Evolutionary conservation across 1,140 invertebrate genomes (phyloP).

Genomic region (Ptiloglossa arizonensis): DNA sequence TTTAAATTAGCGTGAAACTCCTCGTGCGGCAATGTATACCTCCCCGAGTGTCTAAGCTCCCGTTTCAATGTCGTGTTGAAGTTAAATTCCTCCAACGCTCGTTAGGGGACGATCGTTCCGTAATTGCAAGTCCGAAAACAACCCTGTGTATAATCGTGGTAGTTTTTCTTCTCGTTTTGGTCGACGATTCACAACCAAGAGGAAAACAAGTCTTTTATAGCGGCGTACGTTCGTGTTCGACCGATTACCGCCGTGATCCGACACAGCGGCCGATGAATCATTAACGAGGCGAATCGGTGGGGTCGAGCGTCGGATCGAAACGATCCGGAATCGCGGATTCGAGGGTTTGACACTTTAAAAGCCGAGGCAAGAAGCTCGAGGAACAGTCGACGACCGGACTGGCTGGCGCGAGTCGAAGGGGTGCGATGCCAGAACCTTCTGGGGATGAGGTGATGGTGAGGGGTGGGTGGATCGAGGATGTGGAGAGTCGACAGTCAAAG

Average conservation of each 20-base stretch:
- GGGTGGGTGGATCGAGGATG: constrained; percentile 39
- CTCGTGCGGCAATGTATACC: no score
- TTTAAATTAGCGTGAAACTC: no score
- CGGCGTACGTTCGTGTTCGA: constrained; percentile 70
- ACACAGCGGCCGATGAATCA: constrained; percentile 78
- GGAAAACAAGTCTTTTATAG: neutral
- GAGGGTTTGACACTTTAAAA: constrained; percentile 67
- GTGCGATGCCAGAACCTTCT: constrained; percentile 66
- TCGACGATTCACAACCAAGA: neutral
- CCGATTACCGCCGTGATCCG: constrained; percentile 77
- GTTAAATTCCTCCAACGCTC: neutral
- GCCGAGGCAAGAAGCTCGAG: constrained; percentile 28
- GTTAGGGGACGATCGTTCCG: neutral
- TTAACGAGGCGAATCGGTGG: constrained; percentile 72
- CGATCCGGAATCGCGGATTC: constrained; percentile 77
- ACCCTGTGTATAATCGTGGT: neutral
- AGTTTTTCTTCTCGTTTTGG: no score
- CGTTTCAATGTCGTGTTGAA: neutral
- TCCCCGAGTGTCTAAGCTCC: neutral
- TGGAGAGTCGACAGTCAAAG: constrained; percentile 61
- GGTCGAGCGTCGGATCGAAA: constrained; percentile 54
- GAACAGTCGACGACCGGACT: constrained; percentile 29
- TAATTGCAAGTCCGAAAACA: neutral
- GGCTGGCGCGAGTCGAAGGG: constrained; percentile 72
- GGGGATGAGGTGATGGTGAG: constrained; percentile 25